These are phyloP conservation scores for Australoheros scitulus DNA, from an alignment of 2,113 vertebrate species.

Conservation along the genomic window DNA sequence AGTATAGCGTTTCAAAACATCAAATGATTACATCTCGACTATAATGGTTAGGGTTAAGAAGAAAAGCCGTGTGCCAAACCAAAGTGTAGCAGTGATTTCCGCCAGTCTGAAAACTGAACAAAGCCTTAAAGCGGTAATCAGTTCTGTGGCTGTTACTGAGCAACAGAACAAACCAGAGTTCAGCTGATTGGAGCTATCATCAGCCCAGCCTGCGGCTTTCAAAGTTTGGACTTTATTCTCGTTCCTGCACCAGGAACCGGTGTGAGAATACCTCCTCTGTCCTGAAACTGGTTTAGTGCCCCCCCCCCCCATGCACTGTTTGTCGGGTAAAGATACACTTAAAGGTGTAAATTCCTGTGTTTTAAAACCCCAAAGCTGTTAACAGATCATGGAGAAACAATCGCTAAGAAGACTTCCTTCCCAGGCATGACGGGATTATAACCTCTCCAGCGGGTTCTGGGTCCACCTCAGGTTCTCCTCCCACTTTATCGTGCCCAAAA, in stretches of 20 bases:
- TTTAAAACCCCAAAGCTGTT: background rate
- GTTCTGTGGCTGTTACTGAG: background rate
- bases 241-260: background rate
- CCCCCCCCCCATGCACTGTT: too few relatives aligned
- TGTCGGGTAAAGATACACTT: background rate
- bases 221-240: background rate
- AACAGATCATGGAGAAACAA: background rate
- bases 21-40: background rate
- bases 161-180: background rate
- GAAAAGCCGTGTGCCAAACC: background rate
- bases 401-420: background rate
- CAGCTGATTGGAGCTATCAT: background rate
- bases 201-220: background rate
- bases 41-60: background rate
- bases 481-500: background rate
- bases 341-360: background rate
- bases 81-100: background rate
- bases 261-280: background rate
- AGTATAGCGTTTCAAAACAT: conserved; percentile 11
- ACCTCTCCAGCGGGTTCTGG: background rate
- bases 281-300: background rate
- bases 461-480: background rate
- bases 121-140: conserved; percentile 9
- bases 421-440: background rate
- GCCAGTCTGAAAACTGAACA: background rate